Evolutionary conservation across 2,113 vertebrate genomes (phyloP), one percentile per base, ranked within the genome.

Genomic region (Gasterosteus aculeatus): DNA sequence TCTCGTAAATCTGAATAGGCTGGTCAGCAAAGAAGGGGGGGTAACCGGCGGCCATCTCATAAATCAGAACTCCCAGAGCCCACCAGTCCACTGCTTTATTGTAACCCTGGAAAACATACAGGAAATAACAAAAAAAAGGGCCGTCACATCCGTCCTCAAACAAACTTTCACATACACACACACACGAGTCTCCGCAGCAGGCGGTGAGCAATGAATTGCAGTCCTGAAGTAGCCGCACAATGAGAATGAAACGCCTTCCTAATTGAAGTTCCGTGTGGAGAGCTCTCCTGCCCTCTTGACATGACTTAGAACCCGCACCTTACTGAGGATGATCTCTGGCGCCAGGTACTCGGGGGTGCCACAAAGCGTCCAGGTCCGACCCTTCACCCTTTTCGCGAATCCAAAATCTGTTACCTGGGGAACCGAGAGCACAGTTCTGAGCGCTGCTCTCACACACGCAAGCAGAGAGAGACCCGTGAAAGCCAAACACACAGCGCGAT

Each of bases 11-110:
- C 92, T 97, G 97, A 90, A 98, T 97, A 70, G 96, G 96, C 94
- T 98, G 96, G 91, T 98, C 97, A 3, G 96, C 97, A 62, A 98
- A 98, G 93, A 98, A 97, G 7, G 96, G 96, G 0, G 96, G 97
- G 84, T 98, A 98, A 60, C 97, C 97, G 5, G 96, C 97, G 4
- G 96, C 96, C 97, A 98, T 98, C 89, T 98, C 97, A 0, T 98
- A 98, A 90, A 98, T 97, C 72, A 98, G 95, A 64, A 97, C 97
- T 11, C 97, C 97, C 46, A 98, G 92, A 56, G 96, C 96, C 97
- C 97, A 98, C 97, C 97, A 98, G 83, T 98, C 97, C 91, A 98
- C 97, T 0, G 97, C 97, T 89, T 97, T 98, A 93, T 98, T 98
- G 91, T 98, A 98, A 83, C 96, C 97, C 95, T 96, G 80, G 12